Percentiles rank a stretch among this genome's conserved stretches.
These are phyloP conservation scores for Drosophila barbarae DNA, from an alignment of 2,888 invertebrate species.

Conservation along the genomic window DNA sequence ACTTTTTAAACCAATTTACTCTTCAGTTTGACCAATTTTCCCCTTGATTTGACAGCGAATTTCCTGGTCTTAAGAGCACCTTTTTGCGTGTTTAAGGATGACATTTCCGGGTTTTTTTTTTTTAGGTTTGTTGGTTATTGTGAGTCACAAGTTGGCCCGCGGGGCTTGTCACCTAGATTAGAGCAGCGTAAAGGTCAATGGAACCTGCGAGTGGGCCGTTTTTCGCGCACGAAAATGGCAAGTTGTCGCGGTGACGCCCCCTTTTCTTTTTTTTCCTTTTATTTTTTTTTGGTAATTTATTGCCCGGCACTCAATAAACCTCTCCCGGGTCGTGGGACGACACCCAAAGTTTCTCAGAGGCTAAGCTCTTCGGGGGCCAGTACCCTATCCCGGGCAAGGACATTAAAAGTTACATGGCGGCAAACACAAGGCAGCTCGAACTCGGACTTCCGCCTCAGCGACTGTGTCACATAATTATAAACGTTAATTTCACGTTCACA, in stretches of 20 bases:
- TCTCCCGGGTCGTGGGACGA: conserved; percentile 31
- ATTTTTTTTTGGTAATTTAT: conserved; percentile 57
- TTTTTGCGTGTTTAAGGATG: not conserved
- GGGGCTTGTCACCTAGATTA: conserved; percentile 25
- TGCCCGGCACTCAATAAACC: conserved; percentile 58
- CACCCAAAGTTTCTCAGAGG: conserved; percentile 25
- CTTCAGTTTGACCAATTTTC: conserved; percentile 2
- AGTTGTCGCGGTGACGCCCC: conserved; percentile 62
- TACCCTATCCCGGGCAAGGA: conserved; percentile 13
- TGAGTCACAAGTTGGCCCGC: conserved; percentile 23
- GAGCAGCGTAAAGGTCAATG: conserved; percentile 36
- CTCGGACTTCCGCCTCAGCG: conserved; percentile 33
- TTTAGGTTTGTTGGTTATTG: conserved; percentile 5
- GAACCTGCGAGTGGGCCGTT: conserved; percentile 18
- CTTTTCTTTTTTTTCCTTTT: conserved; percentile 2
- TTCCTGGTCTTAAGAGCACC: no score
- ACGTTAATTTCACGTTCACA: conserved; percentile 73
- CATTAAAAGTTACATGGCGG: conserved; percentile 37
- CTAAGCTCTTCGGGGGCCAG: conserved; percentile 22
- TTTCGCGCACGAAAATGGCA: conserved; percentile 30
- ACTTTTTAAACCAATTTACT: not conserved
- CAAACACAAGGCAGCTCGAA: conserved; percentile 16
- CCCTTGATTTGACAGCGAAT: not conserved
- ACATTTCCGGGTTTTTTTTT: conserved; percentile 4
- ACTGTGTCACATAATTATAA: conserved; percentile 72